Conservation (phyloP, 2,888 invertebrate genomes). For the Aethes cnicana region DNA sequence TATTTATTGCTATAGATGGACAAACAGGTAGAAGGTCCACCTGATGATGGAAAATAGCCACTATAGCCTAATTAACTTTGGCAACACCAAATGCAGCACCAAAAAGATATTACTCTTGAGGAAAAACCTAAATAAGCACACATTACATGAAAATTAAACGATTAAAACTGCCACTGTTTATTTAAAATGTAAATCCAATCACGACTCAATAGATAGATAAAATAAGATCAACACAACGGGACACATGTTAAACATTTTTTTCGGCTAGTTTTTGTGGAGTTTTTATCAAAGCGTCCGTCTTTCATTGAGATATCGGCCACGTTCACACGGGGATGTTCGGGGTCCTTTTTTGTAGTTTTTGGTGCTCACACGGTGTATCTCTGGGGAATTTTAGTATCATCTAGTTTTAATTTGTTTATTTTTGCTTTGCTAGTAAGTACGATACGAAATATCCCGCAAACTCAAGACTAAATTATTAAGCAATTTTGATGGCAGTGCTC, state of each 20-base stretch:
- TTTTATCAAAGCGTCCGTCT: constrained; percentile 19
- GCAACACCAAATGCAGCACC: too few species aligned
- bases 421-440: neutral
- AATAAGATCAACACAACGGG: constrained; percentile 8
- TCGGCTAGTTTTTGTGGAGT: constrained; percentile 14
- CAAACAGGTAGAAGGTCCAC: too few species aligned
- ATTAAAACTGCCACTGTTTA: too few species aligned
- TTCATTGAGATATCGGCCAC: constrained; percentile 27
- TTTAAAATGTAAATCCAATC: too few species aligned
- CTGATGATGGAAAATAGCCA: too few species aligned
- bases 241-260: constrained; percentile 29
- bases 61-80: too few species aligned
- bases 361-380: neutral
- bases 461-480: too few species aligned
- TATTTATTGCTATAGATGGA: too few species aligned
- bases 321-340: constrained; percentile 22
- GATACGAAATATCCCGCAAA: too few species aligned
- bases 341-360: constrained; percentile 6
- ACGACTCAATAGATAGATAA: constrained; percentile 20
- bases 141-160: too few species aligned
- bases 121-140: too few species aligned
- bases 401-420: neutral
- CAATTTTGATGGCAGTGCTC: neutral
- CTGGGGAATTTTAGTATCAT: neutral
- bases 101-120: too few species aligned